A percentile compares a stretch with the other conserved stretches of the same genome.
phyloP scores from a whole-genome alignment of 1,140 invertebrate species.

The Drosophila pandora region DNA sequence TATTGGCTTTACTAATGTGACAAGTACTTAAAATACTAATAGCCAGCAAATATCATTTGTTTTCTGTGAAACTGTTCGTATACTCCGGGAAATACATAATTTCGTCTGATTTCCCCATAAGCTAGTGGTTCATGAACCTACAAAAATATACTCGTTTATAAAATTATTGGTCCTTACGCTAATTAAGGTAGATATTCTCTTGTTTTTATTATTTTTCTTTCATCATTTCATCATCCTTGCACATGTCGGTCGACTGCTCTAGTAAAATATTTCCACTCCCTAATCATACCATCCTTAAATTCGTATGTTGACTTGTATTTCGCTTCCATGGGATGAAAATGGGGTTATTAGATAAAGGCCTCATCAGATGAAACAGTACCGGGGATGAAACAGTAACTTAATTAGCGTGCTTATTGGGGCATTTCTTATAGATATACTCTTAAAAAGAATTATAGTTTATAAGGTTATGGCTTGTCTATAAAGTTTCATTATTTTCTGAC shows the following conservation, averaged over 20 bases:
- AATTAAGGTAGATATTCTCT: conserved; percentile 36
- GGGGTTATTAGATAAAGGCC: neutral
- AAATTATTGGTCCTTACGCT: conserved; percentile 25
- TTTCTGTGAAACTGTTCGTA: conserved; percentile 79
- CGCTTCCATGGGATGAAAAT: conserved; percentile 1
- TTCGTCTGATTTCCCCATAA: conserved; percentile 24
- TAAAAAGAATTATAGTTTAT: too few species aligned
- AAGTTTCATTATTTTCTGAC: too few species aligned
- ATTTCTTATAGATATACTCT: too few species aligned
- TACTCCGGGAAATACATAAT: conserved; percentile 53
- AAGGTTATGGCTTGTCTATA: too few species aligned
- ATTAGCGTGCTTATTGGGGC: too few species aligned
- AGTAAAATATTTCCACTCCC: neutral
- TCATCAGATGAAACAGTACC: neutral
- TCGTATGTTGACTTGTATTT: neutral
- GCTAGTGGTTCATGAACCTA: conserved; percentile 34
- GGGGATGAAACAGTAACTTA: too few species aligned
- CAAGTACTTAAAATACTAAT: conserved; percentile 55
- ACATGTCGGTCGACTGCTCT: conserved; percentile 20
- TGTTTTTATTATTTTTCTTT: neutral
- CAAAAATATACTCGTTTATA: conserved; percentile 61
- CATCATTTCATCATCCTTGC: conserved; percentile 8
- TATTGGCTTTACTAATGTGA: conserved; percentile 36
- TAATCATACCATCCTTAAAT: neutral
- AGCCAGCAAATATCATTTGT: conserved; percentile 59